phyloP scores from a whole-genome alignment of 2,113 vertebrate species.

The Carassius carassius region DNA sequence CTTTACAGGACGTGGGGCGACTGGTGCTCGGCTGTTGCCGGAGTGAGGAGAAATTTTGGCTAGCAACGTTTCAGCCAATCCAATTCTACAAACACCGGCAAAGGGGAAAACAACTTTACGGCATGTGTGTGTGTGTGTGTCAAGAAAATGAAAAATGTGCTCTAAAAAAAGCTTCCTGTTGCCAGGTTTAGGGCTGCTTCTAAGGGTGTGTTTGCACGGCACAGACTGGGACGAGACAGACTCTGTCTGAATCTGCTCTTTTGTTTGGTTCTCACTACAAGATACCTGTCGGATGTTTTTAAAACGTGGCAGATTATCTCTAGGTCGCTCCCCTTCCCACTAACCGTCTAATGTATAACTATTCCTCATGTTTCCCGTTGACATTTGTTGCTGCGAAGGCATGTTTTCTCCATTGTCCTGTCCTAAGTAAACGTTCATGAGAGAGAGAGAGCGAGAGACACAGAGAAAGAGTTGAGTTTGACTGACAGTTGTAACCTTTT shows the following conservation, averaged over 20 bases:
- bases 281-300: slow-evolving; percentile 64
- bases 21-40: slow-evolving; percentile 67
- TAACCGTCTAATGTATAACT: neutral
- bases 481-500: slow-evolving; percentile 81
- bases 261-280: slow-evolving; percentile 44
- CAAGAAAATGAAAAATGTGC: slow-evolving; percentile 59
- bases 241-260: slow-evolving; percentile 48
- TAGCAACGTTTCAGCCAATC: slow-evolving; percentile 78
- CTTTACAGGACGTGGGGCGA: slow-evolving; percentile 47
- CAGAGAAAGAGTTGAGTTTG: slow-evolving; percentile 60
- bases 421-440: slow-evolving; percentile 45
- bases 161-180: slow-evolving; percentile 57
- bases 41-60: slow-evolving; percentile 67
- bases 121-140: slow-evolving; percentile 56
- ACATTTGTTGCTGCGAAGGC: slow-evolving; percentile 33
- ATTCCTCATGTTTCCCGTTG: slow-evolving; percentile 13
- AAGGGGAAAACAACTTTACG: slow-evolving; percentile 77
- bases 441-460: slow-evolving; percentile 42
- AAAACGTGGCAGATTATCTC: slow-evolving; percentile 25
- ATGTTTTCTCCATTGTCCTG: slow-evolving; percentile 29
- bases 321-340: slow-evolving; percentile 16
- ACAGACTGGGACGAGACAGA: slow-evolving; percentile 48
- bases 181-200: slow-evolving; percentile 54
- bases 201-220: neutral
- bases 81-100: slow-evolving; percentile 65